Conservation (phyloP, 2,113 vertebrate species). For the Geococcyx californianus region DNA sequence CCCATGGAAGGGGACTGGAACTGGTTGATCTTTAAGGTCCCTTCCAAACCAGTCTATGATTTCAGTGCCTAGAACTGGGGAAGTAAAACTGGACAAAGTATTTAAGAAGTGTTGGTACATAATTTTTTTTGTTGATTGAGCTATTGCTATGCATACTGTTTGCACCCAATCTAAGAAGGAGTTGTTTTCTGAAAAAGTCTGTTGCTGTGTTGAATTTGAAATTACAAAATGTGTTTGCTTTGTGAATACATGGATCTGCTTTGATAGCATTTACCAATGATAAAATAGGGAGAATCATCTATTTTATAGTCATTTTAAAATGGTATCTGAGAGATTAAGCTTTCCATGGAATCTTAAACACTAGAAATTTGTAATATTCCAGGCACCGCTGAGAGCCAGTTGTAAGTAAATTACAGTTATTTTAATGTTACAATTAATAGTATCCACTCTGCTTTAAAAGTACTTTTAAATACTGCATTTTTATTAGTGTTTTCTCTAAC, state of each 20-base stretch:
- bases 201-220: background rate
- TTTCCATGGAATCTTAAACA: background rate
- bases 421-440: constrained; percentile 11
- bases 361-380: constrained; percentile 4
- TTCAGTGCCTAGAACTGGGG: background rate
- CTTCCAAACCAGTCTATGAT: too few relatives aligned
- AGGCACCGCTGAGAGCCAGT: background rate
- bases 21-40: too few relatives aligned
- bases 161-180: background rate
- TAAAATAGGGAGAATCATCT: background rate
- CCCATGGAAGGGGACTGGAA: too few relatives aligned
- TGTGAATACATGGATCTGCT: background rate
- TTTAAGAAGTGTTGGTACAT: background rate
- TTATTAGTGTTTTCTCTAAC: constrained; percentile 17
- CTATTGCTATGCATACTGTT: background rate
- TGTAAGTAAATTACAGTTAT: constrained; percentile 29
- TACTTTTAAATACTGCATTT: constrained; percentile 22
- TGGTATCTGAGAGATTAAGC: background rate
- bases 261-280: background rate
- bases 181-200: background rate
- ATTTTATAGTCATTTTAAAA: background rate
- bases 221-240: background rate
- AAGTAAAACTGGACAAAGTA: background rate
- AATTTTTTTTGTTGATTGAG: background rate
- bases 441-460: constrained; percentile 1